Conservation (phyloP, 2,888 invertebrate species). For the Cremastinae sp. region DNA sequence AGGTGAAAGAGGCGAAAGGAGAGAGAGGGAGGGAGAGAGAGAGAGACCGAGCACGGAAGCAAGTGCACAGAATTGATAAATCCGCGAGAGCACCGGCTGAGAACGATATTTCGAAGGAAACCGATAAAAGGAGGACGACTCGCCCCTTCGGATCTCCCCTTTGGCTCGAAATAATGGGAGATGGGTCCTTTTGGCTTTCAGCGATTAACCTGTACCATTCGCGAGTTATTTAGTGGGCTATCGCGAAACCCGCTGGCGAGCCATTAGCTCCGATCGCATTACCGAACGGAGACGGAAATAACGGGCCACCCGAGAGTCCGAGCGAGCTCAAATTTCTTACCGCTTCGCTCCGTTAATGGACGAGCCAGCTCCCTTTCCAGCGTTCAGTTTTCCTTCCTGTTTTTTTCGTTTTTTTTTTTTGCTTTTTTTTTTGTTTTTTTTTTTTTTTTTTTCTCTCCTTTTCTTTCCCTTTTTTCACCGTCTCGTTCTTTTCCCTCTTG, state of each 20-base stretch:
- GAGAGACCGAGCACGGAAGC: constrained; percentile 57
- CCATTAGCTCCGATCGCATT: constrained; percentile 75
- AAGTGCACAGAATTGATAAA: constrained; percentile 71
- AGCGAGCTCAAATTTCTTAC: constrained; percentile 33
- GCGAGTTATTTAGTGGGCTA: constrained; percentile 72
- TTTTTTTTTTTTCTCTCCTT: constrained; percentile 24
- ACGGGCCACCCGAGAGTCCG: constrained; percentile 1
- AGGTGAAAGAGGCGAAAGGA: constrained; percentile 6
- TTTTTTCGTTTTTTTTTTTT: constrained; percentile 50
- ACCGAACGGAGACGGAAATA: constrained; percentile 59
- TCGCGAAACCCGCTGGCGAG: constrained; percentile 65
- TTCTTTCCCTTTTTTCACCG: constrained; percentile 67
- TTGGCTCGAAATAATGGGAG: neutral
- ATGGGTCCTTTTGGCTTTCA: constrained; percentile 6
- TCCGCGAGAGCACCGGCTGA: constrained; percentile 60
- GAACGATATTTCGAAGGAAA: constrained; percentile 37
- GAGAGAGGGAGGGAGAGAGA: constrained; percentile 46
- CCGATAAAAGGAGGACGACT: neutral
- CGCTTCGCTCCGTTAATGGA: constrained; percentile 51
- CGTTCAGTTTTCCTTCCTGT: constrained; percentile 18
- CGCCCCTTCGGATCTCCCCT: neutral
- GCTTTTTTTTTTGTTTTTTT: constrained; percentile 1
- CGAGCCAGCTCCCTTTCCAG: constrained; percentile 40
- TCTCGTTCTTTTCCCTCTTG: constrained; percentile 54
- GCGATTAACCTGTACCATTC: constrained; percentile 64